A percentile compares a stretch with the other conserved stretches of the same genome.
Conservation (phyloP, 2,888 invertebrate species). For the Sinopyrophorus schimmeli region DNA sequence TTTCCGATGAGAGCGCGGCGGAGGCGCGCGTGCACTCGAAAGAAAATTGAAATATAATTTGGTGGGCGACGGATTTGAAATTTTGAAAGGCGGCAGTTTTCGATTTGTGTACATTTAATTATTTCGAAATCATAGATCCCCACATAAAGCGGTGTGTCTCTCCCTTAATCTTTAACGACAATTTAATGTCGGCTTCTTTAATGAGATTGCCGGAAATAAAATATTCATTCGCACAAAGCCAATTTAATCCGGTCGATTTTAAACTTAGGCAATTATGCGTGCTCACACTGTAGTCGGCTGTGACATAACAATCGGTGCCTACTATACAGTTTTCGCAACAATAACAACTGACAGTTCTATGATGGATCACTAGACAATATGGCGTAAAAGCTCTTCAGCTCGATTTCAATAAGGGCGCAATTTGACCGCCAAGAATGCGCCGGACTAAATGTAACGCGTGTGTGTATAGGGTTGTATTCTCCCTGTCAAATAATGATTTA, state of each 20-base stretch:
- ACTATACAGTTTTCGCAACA: constrained; percentile 54
- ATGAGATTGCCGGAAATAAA: constrained; percentile 49
- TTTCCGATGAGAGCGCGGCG: no score
- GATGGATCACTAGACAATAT: constrained; percentile 57
- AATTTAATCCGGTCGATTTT: constrained; percentile 52
- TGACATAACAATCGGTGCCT: constrained; percentile 50
- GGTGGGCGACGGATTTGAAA: no score
- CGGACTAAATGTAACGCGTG: constrained; percentile 33
- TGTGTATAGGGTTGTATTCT: constrained; percentile 45
- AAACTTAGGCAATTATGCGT: constrained; percentile 55
- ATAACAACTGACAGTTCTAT: constrained; percentile 55
- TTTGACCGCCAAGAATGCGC: constrained; percentile 41
- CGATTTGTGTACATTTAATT: constrained; percentile 11
- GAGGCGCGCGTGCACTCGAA: no score
- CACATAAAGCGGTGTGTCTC: constrained; percentile 20
- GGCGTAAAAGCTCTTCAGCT: constrained; percentile 43
- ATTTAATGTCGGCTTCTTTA: constrained; percentile 49
- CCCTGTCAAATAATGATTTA: constrained; percentile 52
- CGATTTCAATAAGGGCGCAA: constrained; percentile 41
- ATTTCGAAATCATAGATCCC: constrained; percentile 3
- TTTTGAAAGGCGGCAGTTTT: no score
- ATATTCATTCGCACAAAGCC: constrained; percentile 55
- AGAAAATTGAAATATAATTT: no score
- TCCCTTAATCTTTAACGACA: constrained; percentile 49
- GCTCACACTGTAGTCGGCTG: constrained; percentile 50